These are phyloP conservation scores for Carcharodon carcharias DNA, from an alignment of 2,797 vertebrate genomes.

Conservation along the genomic window DNA sequence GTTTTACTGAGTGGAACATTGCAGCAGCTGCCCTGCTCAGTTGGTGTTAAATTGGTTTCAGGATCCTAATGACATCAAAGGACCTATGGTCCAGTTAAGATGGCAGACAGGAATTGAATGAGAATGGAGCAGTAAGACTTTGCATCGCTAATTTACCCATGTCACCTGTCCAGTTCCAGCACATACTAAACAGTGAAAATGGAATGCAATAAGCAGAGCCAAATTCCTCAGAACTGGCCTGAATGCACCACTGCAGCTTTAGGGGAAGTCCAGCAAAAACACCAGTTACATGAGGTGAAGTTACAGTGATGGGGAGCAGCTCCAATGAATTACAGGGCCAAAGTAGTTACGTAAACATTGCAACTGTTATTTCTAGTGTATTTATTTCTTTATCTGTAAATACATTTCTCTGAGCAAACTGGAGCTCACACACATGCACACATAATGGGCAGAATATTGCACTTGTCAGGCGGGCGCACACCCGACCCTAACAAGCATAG, in stretches of 20 bases:
- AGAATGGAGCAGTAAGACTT: no score
- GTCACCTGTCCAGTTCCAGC: no score
- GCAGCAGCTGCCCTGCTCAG: not conserved
- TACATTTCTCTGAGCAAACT: not conserved
- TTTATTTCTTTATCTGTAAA: not conserved
- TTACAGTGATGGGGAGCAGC: not conserved
- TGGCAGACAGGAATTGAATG: no score
- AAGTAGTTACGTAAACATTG: not conserved
- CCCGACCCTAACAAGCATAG: no score
- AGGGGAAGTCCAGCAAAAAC: no score
- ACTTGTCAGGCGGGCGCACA: no score
- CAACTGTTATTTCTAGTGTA: not conserved
- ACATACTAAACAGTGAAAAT: no score
- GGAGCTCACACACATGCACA: no score
- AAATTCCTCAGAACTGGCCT: not conserved
- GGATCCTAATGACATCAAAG: not conserved
- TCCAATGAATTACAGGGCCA: not conserved
- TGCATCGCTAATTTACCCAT: no score
- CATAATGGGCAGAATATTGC: no score
- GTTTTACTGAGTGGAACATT: not conserved
- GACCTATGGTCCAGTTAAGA: not conserved
- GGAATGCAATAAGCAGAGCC: not conserved
- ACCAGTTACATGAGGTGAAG: not conserved
- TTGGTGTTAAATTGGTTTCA: not conserved
- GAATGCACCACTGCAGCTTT: no score